phyloP scores from a whole-genome alignment of 2,797 vertebrate genomes.

The Lepilemur septentrionalis region DNA sequence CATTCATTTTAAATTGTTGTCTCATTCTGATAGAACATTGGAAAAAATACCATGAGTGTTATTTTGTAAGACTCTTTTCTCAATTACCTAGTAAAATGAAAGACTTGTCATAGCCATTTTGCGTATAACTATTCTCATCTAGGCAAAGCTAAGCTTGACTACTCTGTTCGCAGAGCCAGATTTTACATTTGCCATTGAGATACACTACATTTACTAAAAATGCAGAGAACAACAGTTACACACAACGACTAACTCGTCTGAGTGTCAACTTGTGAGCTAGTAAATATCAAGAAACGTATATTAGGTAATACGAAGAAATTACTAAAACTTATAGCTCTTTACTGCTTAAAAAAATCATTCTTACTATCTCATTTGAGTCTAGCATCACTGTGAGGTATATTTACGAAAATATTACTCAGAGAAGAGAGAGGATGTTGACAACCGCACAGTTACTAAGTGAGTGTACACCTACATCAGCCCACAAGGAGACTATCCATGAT shows the following conservation, averaged over 20 bases:
- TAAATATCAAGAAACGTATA: background rate
- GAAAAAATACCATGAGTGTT: background rate
- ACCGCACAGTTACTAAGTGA: background rate
- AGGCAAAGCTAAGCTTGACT: too few species aligned
- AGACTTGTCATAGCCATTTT: background rate
- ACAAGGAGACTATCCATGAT: fast-evolving
- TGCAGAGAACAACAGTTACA: background rate
- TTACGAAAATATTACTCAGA: background rate
- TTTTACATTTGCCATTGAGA: background rate
- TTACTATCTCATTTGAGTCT: background rate
- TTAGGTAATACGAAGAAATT: background rate
- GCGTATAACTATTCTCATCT: background rate
- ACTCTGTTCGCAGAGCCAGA: background rate
- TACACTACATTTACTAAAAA: background rate
- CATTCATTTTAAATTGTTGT: background rate
- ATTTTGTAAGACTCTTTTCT: background rate
- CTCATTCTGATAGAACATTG: background rate
- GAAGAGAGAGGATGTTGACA: background rate
- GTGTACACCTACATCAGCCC: background rate
- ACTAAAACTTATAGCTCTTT: background rate
- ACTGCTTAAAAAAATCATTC: background rate
- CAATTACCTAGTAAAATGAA: background rate
- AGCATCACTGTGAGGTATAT: background rate
- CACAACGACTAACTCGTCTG: background rate
- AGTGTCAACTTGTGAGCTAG: background rate